A percentile compares a stretch with the other conserved stretches of the same genome.
Conservation (phyloP, 2,113 vertebrate species). For the Agapornis roseicollis region DNA sequence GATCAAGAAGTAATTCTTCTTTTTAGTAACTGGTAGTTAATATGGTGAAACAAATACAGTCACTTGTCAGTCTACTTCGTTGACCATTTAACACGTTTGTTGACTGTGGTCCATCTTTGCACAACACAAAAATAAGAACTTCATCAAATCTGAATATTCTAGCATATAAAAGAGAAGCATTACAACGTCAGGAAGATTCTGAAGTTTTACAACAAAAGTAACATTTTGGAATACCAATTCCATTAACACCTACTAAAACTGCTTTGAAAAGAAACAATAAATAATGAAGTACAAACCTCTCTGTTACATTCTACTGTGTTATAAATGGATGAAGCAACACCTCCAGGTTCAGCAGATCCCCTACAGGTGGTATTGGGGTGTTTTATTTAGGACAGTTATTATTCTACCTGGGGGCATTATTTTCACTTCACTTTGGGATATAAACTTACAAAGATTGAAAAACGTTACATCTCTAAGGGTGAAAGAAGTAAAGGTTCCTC, state of each 20-base stretch:
- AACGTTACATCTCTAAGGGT: not conserved
- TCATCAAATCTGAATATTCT: slow-evolving; percentile 31
- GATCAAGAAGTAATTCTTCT: not conserved
- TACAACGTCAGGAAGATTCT: slow-evolving; percentile 19
- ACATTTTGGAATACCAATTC: slow-evolving; percentile 38
- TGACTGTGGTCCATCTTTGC: not conserved
- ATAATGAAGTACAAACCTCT: slow-evolving; percentile 60
- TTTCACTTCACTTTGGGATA: not conserved
- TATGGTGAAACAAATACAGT: not conserved
- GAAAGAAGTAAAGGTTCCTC: not conserved
- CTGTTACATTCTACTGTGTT: slow-evolving; percentile 24
- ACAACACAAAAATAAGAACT: slow-evolving; percentile 44
- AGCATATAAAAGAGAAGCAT: slow-evolving; percentile 49
- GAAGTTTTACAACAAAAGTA: slow-evolving; percentile 14
- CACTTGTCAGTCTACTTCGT: not conserved
- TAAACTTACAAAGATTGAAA: not conserved
- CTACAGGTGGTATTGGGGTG: not conserved
- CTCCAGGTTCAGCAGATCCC: not conserved
- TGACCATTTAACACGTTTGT: not conserved
- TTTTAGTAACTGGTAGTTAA: slow-evolving; percentile 24
- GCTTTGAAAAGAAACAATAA: slow-evolving; percentile 67
- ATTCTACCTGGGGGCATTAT: not conserved
- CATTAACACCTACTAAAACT: slow-evolving; percentile 64
- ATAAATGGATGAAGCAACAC: slow-evolving; percentile 26
- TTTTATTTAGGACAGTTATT: not conserved